Evolutionary conservation across 1,140 invertebrate genomes (phyloP).

Genomic region (Ceratosolen solmsi): DNA sequence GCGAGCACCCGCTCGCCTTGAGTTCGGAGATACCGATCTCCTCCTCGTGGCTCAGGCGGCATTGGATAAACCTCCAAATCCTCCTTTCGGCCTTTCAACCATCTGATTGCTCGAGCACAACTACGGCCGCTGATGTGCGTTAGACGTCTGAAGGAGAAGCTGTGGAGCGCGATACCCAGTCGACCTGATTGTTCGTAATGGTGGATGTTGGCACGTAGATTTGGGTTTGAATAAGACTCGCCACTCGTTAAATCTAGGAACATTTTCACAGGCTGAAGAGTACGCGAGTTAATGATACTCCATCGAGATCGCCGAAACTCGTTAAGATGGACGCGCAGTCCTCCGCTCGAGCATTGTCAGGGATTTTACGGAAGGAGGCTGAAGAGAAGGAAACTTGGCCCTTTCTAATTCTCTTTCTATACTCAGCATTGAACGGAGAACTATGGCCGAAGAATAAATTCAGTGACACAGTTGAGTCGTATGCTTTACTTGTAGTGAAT

Average conservation of each 20-base stretch:
- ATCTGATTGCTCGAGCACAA: too few species aligned
- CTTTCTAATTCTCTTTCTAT: neutral
- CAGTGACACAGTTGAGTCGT: too few species aligned
- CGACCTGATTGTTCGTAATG: too few species aligned
- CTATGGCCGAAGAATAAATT: neutral
- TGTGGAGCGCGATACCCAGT: too few species aligned
- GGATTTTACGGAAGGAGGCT: neutral
- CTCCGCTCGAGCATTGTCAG: neutral
- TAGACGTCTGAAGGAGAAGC: too few species aligned
- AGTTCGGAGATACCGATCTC: constrained; percentile 31
- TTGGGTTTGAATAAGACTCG: too few species aligned
- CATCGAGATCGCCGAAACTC: neutral
- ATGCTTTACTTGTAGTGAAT: too few species aligned
- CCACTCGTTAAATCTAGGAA: constrained; percentile 19
- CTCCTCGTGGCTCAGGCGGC: neutral
- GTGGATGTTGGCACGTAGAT: too few species aligned
- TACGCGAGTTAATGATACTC: constrained; percentile 1
- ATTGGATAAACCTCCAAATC: too few species aligned
- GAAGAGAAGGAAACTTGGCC: neutral
- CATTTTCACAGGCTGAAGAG: neutral
- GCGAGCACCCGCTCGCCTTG: constrained; percentile 10
- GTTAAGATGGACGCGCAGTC: neutral
- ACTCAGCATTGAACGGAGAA: too few species aligned
- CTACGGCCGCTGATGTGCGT: too few species aligned
- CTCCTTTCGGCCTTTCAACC: too few species aligned